A percentile compares a stretch with the other conserved stretches of the same genome.
Evolutionary conservation across 1,140 invertebrate species (phyloP).

Genomic region (Nephotettix cincticeps): DNA sequence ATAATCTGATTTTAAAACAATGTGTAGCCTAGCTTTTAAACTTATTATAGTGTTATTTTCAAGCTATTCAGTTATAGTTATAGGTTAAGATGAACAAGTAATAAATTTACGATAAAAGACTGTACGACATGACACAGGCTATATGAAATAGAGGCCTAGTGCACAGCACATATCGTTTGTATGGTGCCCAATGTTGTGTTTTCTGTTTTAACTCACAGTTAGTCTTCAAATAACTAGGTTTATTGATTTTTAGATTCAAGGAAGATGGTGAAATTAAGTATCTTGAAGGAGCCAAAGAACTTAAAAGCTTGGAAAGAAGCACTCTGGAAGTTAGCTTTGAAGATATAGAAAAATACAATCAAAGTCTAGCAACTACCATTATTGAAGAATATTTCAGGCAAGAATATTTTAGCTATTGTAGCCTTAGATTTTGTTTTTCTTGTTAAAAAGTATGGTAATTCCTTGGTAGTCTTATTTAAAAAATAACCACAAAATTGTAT

Average conservation of each 20-base stretch:
- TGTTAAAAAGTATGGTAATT: too few species aligned
- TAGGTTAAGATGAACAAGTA: too few species aligned
- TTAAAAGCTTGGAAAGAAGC: constrained; percentile 86
- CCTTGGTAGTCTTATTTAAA: too few species aligned
- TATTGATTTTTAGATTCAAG: constrained; percentile 61
- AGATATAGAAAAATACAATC: constrained; percentile 95
- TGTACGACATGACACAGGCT: not conserved
- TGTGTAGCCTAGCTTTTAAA: too few species aligned
- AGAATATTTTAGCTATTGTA: too few species aligned
- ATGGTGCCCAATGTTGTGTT: not conserved
- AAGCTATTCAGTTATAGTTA: too few species aligned
- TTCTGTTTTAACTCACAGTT: not conserved
- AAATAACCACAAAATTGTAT: too few species aligned
- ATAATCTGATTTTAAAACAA: too few species aligned
- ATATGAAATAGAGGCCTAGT: not conserved
- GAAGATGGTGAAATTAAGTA: constrained; percentile 89
- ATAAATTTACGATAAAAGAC: not conserved
- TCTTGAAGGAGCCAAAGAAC: constrained; percentile 75
- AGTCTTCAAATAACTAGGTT: not conserved
- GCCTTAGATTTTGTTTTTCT: too few species aligned
- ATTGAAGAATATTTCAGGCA: constrained; percentile 94
- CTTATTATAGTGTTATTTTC: too few species aligned
- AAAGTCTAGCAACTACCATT: constrained; percentile 88
- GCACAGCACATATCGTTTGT: not conserved
- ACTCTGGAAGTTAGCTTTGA: constrained; percentile 93